Evolutionary conservation across 2,113 vertebrate species (phyloP).

Genomic region (Alexandromys fortis): DNA sequence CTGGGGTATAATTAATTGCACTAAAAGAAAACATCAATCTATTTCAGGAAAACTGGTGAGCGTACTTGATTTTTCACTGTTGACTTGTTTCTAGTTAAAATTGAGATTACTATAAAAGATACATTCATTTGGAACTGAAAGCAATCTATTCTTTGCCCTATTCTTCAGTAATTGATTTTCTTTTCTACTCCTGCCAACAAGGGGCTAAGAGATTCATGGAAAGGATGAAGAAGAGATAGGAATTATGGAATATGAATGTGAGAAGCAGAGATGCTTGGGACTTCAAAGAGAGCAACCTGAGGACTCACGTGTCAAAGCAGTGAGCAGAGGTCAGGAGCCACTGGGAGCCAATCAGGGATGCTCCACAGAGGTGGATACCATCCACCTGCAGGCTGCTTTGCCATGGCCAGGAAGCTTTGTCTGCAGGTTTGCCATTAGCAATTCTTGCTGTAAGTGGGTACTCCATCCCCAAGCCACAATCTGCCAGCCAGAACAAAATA

Average conservation of each 20-base stretch:
- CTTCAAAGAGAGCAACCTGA: neutral
- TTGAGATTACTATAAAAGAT: neutral
- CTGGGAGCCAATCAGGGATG: slow-evolving; percentile 89
- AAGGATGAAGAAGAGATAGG: neutral
- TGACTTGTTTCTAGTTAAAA: neutral
- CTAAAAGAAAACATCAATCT: neutral
- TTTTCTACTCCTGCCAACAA: neutral
- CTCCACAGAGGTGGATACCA: slow-evolving; percentile 91
- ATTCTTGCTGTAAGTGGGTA: slow-evolving; percentile 85
- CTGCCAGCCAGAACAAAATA: slow-evolving; percentile 70
- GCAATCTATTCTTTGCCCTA: neutral
- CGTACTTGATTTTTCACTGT: neutral
- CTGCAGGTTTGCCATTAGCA: slow-evolving; percentile 87
- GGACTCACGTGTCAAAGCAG: slow-evolving; percentile 88
- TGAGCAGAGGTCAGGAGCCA: slow-evolving; percentile 98
- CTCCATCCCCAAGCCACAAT: slow-evolving; percentile 84
- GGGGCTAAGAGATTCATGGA: neutral
- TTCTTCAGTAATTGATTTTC: neutral
- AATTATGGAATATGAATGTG: neutral
- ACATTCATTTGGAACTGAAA: neutral
- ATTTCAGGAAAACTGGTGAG: neutral
- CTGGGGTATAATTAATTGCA: neutral
- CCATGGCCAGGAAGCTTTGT: slow-evolving; percentile 93
- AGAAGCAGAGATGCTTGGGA: neutral
- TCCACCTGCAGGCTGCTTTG: slow-evolving; percentile 94